These are phyloP conservation scores for Mythimna lalbum DNA, from an alignment of 2,888 invertebrate species.

Conservation along the genomic window DNA sequence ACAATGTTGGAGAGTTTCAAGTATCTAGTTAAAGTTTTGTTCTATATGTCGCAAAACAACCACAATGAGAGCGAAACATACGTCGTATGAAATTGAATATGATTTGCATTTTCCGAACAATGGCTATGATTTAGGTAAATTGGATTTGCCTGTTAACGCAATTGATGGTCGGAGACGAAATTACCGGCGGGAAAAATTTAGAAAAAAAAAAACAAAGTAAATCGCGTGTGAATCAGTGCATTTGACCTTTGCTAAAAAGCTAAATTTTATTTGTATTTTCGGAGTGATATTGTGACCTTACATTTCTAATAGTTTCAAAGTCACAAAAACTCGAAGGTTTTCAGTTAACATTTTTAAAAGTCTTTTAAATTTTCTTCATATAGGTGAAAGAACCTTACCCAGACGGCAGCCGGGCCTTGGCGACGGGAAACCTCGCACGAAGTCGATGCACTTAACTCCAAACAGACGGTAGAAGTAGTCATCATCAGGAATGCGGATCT, in stretches of 20 bases:
- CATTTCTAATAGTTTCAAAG: constrained; percentile 1
- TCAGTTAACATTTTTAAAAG: no score
- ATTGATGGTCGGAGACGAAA: constrained; percentile 43
- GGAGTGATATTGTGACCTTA: constrained; percentile 13
- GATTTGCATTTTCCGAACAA: constrained; percentile 25
- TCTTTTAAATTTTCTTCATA: background rate
- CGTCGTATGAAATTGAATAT: constrained; percentile 25
- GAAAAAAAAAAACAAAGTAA: constrained; percentile 21
- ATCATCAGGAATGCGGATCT: constrained; percentile 96
- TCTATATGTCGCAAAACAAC: constrained; percentile 16
- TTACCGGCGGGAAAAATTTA: constrained; percentile 6
- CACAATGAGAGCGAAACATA: constrained; percentile 29
- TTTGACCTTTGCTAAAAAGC: constrained; percentile 23
- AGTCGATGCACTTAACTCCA: constrained; percentile 96
- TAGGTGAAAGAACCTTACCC: constrained; percentile 86
- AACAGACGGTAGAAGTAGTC: constrained; percentile 97
- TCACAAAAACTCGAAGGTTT: no score
- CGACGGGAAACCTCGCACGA: constrained; percentile 97
- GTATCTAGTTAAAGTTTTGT: constrained; percentile 1
- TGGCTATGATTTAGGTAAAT: constrained; percentile 19
- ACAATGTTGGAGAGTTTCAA: constrained; percentile 31
- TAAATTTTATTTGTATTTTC: constrained; percentile 16
- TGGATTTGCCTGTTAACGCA: constrained; percentile 34
- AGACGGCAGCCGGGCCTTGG: constrained; percentile 96
- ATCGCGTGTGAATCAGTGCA: constrained; percentile 35